A percentile compares a stretch with the other conserved stretches of the same genome.
These are phyloP conservation scores for Thermophis baileyi DNA, from an alignment of 2,113 vertebrate genomes.

Conservation along the genomic window DNA sequence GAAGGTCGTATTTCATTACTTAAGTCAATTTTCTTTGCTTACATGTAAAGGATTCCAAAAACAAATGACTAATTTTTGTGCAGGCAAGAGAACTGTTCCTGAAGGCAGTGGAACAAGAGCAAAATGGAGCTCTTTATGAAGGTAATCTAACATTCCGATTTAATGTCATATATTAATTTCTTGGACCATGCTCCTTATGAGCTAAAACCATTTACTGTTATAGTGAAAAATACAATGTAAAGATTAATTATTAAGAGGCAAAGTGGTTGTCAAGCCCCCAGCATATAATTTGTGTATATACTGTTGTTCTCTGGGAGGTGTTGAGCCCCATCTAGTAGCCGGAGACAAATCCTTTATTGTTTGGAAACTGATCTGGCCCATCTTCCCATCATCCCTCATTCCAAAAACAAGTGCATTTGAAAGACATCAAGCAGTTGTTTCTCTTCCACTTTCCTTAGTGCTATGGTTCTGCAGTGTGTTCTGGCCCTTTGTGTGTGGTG, in stretches of 20 bases:
- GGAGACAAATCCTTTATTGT: background rate
- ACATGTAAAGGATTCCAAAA: constrained; percentile 30
- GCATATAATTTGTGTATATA: background rate
- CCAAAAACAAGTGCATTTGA: background rate
- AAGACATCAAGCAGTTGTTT: background rate
- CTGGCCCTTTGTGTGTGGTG: background rate
- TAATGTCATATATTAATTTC: background rate
- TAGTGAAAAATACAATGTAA: background rate
- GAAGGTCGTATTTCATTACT: background rate
- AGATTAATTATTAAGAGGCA: background rate
- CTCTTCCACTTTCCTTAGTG: background rate
- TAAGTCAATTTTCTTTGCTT: background rate
- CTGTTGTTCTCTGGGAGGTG: background rate
- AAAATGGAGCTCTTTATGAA: constrained; percentile 95
- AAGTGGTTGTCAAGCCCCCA: background rate
- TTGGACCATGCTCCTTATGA: background rate
- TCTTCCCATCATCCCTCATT: background rate
- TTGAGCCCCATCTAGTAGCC: background rate
- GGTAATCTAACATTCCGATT: constrained; percentile 66
- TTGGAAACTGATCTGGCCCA: background rate
- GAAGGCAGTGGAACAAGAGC: constrained; percentile 94
- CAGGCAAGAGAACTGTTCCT: constrained; percentile 95
- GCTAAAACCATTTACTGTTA: background rate
- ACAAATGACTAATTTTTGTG: constrained; percentile 48
- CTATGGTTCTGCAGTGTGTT: background rate